Conservation (phyloP, 1,140 invertebrate genomes). For the Theocolax elegans region DNA sequence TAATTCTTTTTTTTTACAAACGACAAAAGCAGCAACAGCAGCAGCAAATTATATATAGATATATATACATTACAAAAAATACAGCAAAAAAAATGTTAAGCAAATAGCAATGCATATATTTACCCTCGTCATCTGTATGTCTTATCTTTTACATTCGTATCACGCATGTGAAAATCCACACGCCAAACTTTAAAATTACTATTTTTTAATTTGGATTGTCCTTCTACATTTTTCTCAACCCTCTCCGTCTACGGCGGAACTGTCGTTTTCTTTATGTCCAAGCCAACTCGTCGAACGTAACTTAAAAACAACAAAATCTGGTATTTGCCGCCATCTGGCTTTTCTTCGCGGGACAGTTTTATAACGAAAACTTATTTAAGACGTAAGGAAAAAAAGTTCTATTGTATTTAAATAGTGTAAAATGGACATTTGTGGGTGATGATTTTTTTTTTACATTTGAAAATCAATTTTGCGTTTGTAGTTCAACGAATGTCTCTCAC, state of each 20-base stretch:
- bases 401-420: constrained; percentile 70
- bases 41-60: constrained; percentile 16
- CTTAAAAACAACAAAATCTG: constrained; percentile 47
- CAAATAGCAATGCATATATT: constrained; percentile 38
- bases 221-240: constrained; percentile 3
- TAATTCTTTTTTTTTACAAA: constrained; percentile 15
- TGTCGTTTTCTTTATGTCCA: constrained; percentile 55
- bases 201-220: constrained; percentile 13
- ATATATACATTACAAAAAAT: neutral
- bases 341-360: constrained; percentile 64
- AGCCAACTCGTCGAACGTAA: constrained; percentile 53
- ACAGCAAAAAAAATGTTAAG: constrained; percentile 21
- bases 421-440: constrained; percentile 66
- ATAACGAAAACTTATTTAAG: constrained; percentile 68
- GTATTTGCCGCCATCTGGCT: constrained; percentile 64
- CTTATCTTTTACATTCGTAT: constrained; percentile 29
- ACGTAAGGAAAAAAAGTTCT: constrained; percentile 64
- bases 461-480: constrained; percentile 66
- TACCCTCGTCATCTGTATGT: constrained; percentile 21
- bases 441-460: constrained; percentile 62
- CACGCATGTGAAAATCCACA: constrained; percentile 5
- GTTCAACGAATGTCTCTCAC: constrained; percentile 67
- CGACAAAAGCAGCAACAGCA: constrained; percentile 23
- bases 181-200: constrained; percentile 4
- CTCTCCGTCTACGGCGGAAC: constrained; percentile 49